Percentiles rank a stretch among this genome's conserved stretches.
phyloP scores from a whole-genome alignment of 2,888 invertebrate genomes.

The Habroteleia sp. region DNA sequence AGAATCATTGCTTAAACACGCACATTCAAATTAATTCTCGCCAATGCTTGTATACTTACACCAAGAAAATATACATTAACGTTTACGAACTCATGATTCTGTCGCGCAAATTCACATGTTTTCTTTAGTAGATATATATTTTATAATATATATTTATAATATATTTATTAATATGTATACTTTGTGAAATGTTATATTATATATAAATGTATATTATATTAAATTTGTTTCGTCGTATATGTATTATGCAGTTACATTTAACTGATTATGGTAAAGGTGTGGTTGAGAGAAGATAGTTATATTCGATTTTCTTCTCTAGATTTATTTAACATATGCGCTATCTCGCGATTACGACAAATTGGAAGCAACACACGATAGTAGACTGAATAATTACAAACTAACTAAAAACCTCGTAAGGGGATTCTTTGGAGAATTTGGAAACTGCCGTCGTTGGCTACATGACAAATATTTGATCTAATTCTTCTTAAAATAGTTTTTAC shows the following conservation, averaged over 20 bases:
- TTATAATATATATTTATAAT: slow-evolving; percentile 34
- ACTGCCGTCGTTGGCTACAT: slow-evolving; percentile 62
- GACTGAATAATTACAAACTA: slow-evolving; percentile 73
- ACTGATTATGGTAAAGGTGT: slow-evolving; percentile 64
- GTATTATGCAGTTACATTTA: slow-evolving; percentile 66
- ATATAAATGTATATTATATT: slow-evolving; percentile 65
- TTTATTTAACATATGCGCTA: slow-evolving; percentile 72
- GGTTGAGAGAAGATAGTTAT: slow-evolving; percentile 40
- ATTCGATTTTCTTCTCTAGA: slow-evolving; percentile 31
- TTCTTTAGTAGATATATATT: slow-evolving; percentile 34
- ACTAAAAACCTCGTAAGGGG: slow-evolving; percentile 70
- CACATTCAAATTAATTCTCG: slow-evolving; percentile 15
- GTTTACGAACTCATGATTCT: slow-evolving; percentile 24
- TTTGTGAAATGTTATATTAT: slow-evolving; percentile 56
- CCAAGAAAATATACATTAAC: slow-evolving; percentile 14
- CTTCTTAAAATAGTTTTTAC: no score
- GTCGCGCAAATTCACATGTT: slow-evolving; percentile 28
- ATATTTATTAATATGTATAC: slow-evolving; percentile 57
- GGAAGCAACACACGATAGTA: slow-evolving; percentile 78
- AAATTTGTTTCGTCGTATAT: slow-evolving; percentile 54
- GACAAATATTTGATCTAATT: background rate
- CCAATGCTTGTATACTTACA: slow-evolving; percentile 15
- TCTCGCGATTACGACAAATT: slow-evolving; percentile 71
- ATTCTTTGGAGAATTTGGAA: slow-evolving; percentile 78
- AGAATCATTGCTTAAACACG: slow-evolving; percentile 57